Conservation (phyloP, 2,113 vertebrate genomes). For the Clarias gariepinus region DNA sequence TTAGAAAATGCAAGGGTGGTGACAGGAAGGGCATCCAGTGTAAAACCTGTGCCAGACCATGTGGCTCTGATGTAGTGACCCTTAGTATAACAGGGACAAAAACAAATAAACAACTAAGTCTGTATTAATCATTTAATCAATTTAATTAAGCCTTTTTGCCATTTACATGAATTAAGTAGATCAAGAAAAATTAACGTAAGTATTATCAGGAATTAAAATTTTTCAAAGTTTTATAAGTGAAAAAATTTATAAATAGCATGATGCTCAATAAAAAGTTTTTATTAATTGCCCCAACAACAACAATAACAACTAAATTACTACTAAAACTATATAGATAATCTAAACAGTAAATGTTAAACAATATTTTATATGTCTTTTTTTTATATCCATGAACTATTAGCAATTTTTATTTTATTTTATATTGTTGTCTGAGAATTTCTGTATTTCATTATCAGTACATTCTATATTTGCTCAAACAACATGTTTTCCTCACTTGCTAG, state of each 20-base stretch:
- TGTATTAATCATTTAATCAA: background rate
- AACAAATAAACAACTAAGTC: background rate
- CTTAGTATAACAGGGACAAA: no score
- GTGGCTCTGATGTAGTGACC: no score
- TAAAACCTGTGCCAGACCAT: no score
- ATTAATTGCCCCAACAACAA: background rate
- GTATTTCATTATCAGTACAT: no score
- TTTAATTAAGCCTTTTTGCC: background rate
- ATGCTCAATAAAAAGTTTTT: background rate
- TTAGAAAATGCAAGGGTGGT: no score
- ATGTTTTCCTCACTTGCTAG: background rate
- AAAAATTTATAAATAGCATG: background rate
- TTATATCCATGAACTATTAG: no score
- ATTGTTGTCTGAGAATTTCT: no score
- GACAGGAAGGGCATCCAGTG: no score
- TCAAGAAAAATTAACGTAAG: background rate
- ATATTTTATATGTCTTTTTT: no score
- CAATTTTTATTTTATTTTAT: no score
- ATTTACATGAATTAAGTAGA: background rate
- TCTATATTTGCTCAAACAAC: background rate
- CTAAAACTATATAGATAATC: background rate
- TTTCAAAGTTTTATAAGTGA: background rate
- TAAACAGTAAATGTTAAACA: no score
- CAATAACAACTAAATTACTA: background rate
- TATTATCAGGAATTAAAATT: background rate